Percentiles rank a stretch among this genome's conserved stretches.
Evolutionary conservation across 2,797 vertebrate species (phyloP).

Genomic region (Vireo griseus): DNA sequence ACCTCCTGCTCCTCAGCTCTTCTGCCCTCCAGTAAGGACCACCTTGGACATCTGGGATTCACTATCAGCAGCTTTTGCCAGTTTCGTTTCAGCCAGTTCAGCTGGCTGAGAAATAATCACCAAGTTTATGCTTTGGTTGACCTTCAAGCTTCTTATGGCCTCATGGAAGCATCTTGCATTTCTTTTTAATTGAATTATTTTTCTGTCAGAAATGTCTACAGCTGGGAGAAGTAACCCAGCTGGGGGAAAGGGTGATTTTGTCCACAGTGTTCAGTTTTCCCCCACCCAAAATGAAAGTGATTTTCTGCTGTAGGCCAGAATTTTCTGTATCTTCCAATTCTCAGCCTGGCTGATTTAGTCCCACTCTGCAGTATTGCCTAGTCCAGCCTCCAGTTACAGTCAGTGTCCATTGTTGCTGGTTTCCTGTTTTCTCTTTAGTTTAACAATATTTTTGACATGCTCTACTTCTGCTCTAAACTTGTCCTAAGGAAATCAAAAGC

Average conservation of each 20-base stretch:
- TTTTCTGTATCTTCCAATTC: background rate
- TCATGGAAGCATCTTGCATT: background rate
- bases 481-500: background rate
- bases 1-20: background rate
- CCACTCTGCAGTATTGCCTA: background rate
- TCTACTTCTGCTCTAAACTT: background rate
- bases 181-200: background rate
- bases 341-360: background rate
- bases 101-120: background rate
- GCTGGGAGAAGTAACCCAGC: background rate
- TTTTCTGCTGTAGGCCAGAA: background rate
- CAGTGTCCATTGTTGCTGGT: background rate
- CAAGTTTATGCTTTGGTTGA: background rate
- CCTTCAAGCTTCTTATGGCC: background rate
- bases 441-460: background rate
- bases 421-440: background rate
- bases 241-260: background rate
- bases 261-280: background rate
- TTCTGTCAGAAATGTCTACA: background rate
- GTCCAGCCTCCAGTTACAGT: background rate
- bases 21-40: background rate
- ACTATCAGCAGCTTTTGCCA: background rate
- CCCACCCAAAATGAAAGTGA: background rate
- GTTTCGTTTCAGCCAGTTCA: background rate
- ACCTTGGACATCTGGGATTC: rapidly evolving